phyloP scores from a whole-genome alignment of 53 echinoderm and acorn worm genomes.

The Apostichopus leukothele region DNA sequence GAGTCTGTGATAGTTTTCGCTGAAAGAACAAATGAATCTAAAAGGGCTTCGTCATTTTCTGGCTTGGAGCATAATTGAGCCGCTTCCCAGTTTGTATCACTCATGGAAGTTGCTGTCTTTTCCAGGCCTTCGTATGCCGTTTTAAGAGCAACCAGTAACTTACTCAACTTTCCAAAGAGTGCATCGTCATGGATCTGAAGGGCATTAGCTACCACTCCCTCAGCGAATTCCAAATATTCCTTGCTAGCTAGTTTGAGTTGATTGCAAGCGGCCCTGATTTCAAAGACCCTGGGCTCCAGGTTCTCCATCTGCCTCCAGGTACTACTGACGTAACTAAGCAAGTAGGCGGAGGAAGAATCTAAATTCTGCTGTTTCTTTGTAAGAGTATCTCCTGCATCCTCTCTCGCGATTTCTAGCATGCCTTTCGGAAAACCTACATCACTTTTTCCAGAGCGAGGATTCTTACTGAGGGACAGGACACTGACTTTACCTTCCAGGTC shows the following conservation, averaged over 20 bases:
- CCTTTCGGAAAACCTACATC: conserved; percentile 48
- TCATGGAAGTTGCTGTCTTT: conserved; percentile 61
- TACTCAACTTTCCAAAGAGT: conserved; percentile 70
- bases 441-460: not conserved
- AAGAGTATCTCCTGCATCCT: conserved; percentile 88
- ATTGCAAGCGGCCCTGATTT: conserved; percentile 88
- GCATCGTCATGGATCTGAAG: conserved; percentile 64
- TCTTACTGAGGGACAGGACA: conserved; percentile 27
- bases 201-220: conserved; percentile 68
- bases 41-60: conserved; percentile 48
- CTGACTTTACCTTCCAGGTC: conserved; percentile 52
- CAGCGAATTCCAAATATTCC: conserved; percentile 87
- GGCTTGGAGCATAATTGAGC: conserved; percentile 64
- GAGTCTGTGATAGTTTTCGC: conserved; percentile 70
- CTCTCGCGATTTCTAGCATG: conserved; percentile 69
- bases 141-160: conserved; percentile 60
- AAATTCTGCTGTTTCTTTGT: conserved; percentile 80
- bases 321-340: conserved; percentile 97
- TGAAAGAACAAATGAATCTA: conserved; percentile 79
- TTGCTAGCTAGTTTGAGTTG: conserved; percentile 82
- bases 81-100: conserved; percentile 81
- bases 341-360: conserved; percentile 79
- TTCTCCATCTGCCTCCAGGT: conserved; percentile 74
- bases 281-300: conserved; percentile 75
- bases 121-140: conserved; percentile 67